Evolutionary conservation across 2,797 vertebrate species (phyloP), one percentile per base, ranked within the genome.

Genomic region (Mergus octosetaceus): DNA sequence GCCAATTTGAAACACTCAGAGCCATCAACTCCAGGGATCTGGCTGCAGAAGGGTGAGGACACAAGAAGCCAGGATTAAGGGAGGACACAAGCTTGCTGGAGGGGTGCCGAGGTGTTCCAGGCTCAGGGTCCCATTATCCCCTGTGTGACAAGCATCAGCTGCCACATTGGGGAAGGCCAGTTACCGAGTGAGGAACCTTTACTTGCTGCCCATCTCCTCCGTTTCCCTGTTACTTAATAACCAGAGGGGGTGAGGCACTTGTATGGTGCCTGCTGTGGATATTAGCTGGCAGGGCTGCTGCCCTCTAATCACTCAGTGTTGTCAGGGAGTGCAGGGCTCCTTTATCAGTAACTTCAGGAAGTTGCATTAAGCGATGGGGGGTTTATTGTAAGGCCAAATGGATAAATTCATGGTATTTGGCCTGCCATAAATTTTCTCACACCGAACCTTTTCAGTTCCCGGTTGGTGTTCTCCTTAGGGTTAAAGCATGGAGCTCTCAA

Each of bases 401-500:
- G 36, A 82, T 85, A 53, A 30, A 91, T 85, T 45, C 81, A 47
- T 68, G 54, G 57, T 75, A 90, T 95, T 91, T 91, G 84, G 70
- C 66, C 83, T 91, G 41, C 39, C 45, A 80, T 94, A 96, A 84
- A 92, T 89, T 89, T 25, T 87, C 68, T 95, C 85, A 81, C 61
- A 60, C 43, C 13, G 21, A 71, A 80, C 76, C 64, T 86, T 94
- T 96, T 86, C 27, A 32, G 53, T 83, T 93, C 92, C 62, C 49
- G 68, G 47, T 58, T 32, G 10, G 54, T 70, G 30, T 80, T 85
- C 82, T 93, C 81, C 61, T 74, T 79, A 95, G 83, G 15, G 24
- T 93, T 97, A 71, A 96, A 97, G 65, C 41, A 85, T 89, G 56
- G 58, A 36, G n/a, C 49, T 53, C 56, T 87, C 93, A 77, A 90